Evolutionary conservation across 2,888 invertebrate genomes (phyloP).

Genomic region (Ommatoiulus sabulosus): DNA sequence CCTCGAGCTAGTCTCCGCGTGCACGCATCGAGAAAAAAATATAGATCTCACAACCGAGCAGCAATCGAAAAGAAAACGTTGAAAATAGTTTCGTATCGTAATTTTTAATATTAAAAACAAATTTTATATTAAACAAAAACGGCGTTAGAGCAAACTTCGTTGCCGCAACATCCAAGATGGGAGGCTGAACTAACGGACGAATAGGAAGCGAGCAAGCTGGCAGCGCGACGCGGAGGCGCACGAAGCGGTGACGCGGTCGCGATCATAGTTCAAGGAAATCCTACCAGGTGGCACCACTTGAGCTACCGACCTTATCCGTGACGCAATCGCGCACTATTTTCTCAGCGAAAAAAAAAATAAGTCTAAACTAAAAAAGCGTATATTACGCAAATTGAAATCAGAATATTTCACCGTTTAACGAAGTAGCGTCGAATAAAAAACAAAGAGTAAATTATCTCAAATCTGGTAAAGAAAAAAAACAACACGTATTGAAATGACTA

Average conservation of each 20-base stretch:
- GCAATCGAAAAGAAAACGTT: background rate
- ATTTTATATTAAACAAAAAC: background rate
- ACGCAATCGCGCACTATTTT: background rate
- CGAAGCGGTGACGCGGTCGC: constrained; percentile 9
- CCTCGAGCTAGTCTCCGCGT: background rate
- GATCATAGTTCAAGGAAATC: background rate
- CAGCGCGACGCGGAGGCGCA: background rate
- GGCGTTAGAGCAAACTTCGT: background rate
- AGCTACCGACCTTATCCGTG: background rate
- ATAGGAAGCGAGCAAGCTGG: background rate
- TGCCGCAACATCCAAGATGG: constrained; percentile 20
- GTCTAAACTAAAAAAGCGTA: too few species aligned
- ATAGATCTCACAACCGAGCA: background rate
- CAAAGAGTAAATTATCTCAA: too few species aligned
- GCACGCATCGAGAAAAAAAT: background rate
- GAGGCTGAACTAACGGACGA: background rate
- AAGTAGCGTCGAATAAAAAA: too few species aligned
- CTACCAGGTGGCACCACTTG: background rate
- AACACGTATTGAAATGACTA: background rate
- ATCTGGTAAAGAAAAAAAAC: too few species aligned
- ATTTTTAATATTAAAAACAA: background rate
- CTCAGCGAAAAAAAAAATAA: too few species aligned
- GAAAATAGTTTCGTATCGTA: background rate
- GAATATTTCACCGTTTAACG: too few species aligned
- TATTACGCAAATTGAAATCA: too few species aligned